These are phyloP conservation scores for Cheirogaleus medius DNA, from an alignment of 2,113 vertebrate genomes.

Conservation along the genomic window DNA sequence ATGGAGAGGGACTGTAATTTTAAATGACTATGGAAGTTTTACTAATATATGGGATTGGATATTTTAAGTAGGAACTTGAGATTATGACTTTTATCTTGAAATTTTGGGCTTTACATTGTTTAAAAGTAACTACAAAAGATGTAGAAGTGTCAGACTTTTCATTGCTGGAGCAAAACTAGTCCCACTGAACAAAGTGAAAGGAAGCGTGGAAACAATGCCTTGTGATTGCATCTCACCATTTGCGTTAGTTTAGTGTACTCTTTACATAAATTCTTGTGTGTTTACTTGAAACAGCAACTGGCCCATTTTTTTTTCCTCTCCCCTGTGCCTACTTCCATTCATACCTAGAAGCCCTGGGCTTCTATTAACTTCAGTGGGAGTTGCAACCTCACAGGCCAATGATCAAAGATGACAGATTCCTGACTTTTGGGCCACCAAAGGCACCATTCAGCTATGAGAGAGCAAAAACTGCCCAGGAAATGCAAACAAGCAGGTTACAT, in stretches of 20 bases:
- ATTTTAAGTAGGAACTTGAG: constrained; percentile 37
- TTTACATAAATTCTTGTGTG: not conserved
- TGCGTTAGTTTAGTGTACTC: not conserved
- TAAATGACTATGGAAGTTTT: constrained; percentile 20
- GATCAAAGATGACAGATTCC: constrained; percentile 10
- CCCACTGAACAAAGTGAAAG: not conserved
- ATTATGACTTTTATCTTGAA: constrained; percentile 26
- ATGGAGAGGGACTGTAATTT: not conserved
- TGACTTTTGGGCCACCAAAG: not conserved
- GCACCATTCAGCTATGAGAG: not conserved
- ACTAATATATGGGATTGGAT: not conserved
- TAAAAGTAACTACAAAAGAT: constrained; percentile 22
- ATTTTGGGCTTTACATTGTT: not conserved
- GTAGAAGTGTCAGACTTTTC: not conserved
- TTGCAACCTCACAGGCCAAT: not conserved
- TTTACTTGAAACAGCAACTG: not conserved
- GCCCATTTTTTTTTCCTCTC: not conserved
- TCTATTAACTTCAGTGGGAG: not conserved
- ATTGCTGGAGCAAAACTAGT: not conserved
- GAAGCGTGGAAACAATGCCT: not conserved
- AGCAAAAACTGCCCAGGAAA: not conserved
- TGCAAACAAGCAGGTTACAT: not conserved
- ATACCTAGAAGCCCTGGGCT: not conserved
- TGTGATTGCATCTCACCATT: not conserved
- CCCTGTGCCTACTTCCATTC: not conserved